Evolutionary conservation across 2,113 vertebrate species (phyloP).

Genomic region (Pandion haliaetus): DNA sequence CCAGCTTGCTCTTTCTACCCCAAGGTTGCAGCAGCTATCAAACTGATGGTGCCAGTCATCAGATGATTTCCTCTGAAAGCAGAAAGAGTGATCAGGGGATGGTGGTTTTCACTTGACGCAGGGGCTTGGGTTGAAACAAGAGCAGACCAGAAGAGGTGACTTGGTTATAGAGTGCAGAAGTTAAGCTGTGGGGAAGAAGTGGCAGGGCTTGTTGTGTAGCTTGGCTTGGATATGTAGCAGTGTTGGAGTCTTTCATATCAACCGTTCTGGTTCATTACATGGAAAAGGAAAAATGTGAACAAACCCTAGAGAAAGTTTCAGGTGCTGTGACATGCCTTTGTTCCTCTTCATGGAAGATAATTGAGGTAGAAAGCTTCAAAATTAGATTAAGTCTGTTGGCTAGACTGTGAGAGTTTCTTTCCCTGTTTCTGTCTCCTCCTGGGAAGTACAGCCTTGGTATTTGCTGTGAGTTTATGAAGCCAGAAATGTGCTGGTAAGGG

Average conservation of each 20-base stretch:
- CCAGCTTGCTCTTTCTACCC: too few relatives aligned
- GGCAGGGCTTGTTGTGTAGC: not conserved
- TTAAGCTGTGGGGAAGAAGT: not conserved
- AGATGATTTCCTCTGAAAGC: not conserved
- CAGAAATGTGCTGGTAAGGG: not conserved
- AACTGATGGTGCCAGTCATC: too few relatives aligned
- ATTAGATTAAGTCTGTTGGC: not conserved
- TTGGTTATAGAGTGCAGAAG: not conserved
- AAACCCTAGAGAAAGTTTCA: not conserved
- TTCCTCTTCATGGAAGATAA: not conserved
- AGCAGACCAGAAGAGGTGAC: not conserved
- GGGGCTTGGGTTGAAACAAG: not conserved
- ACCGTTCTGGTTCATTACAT: not conserved
- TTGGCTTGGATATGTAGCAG: not conserved
- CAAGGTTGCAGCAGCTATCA: not conserved
- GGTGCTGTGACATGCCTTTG: not conserved
- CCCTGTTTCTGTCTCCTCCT: not conserved
- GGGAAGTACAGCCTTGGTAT: not conserved
- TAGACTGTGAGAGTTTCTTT: not conserved
- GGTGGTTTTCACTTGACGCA: not conserved
- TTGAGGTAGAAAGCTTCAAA: not conserved
- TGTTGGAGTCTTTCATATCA: not conserved
- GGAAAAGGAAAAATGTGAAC: not conserved
- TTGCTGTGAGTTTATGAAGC: not conserved
- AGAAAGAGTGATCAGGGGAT: not conserved